Evolutionary conservation across 2,888 invertebrate genomes (phyloP).

Genomic region (Hirtodrosophila cameraria): DNA sequence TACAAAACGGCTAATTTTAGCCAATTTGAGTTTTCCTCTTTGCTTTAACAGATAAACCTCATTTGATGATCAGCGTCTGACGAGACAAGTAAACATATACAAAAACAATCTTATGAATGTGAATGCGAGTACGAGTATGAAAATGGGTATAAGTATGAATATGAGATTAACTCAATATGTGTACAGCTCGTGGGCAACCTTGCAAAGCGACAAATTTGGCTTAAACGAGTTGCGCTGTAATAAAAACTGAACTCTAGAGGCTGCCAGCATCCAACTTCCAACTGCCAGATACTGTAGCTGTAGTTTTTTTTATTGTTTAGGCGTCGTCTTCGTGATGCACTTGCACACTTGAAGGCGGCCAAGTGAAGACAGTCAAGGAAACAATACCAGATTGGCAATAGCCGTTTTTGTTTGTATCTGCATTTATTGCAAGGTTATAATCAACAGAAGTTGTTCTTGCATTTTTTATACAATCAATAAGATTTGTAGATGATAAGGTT

Average conservation of each 20-base stretch:
- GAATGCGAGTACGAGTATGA: conserved; percentile 7
- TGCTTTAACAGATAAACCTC: conserved; percentile 34
- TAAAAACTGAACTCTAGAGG: conserved; percentile 24
- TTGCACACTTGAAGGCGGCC: conserved; percentile 53
- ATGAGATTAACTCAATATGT: conserved; percentile 4
- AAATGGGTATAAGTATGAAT: neutral
- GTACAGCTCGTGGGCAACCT: conserved; percentile 52
- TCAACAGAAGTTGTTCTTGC: too few species aligned
- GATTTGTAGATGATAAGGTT: too few species aligned
- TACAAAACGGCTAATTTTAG: conserved; percentile 58
- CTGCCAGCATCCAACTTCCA: conserved; percentile 35
- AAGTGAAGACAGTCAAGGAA: conserved; percentile 44
- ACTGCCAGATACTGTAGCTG: neutral
- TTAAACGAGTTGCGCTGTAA: conserved; percentile 55
- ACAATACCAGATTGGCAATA: conserved; percentile 11
- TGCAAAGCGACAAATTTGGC: conserved; percentile 70
- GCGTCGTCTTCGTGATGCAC: conserved; percentile 28
- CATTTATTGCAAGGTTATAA: neutral
- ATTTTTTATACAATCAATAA: too few species aligned
- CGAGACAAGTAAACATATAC: conserved; percentile 25
- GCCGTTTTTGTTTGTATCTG: conserved; percentile 10
- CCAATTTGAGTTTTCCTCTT: conserved; percentile 31
- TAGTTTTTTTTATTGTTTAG: conserved; percentile 7
- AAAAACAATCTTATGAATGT: conserved; percentile 27
- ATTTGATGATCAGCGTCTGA: conserved; percentile 21